Conservation (phyloP, 2,797 vertebrate genomes). For the Hippopotamyrus pictus region DNA sequence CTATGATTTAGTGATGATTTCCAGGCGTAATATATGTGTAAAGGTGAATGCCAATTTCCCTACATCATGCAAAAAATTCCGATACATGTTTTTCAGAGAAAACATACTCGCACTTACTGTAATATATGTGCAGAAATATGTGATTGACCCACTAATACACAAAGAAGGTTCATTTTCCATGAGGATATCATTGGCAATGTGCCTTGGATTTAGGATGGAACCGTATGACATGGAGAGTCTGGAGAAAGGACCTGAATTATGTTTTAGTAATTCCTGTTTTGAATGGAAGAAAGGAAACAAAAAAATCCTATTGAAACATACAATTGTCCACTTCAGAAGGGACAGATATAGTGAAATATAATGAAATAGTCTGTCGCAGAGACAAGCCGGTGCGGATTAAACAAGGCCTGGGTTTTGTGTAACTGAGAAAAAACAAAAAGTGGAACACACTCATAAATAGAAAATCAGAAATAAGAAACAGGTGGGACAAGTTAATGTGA, state of each 20-base stretch:
- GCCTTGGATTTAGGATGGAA: neutral
- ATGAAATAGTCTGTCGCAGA: neutral
- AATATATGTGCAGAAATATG: neutral
- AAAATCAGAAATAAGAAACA: neutral
- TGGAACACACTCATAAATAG: neutral
- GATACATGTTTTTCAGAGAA: neutral
- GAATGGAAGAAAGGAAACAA: neutral
- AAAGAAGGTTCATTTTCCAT: neutral
- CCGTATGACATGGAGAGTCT: neutral
- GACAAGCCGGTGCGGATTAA: neutral
- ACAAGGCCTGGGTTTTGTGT: neutral
- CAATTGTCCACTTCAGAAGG: neutral
- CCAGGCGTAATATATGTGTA: neutral
- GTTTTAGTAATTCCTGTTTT: neutral
- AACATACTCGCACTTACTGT: neutral
- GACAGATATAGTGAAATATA: neutral
- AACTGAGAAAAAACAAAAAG: neutral
- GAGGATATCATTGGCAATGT: neutral
- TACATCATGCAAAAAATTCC: neutral
- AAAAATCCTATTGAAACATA: neutral
- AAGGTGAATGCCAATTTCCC: neutral
- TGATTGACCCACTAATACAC: neutral
- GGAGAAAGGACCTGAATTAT: neutral
- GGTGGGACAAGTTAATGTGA: neutral
- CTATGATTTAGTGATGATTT: neutral